Conservation (phyloP, 2,888 invertebrate species). For the Steromphala cineraria region DNA sequence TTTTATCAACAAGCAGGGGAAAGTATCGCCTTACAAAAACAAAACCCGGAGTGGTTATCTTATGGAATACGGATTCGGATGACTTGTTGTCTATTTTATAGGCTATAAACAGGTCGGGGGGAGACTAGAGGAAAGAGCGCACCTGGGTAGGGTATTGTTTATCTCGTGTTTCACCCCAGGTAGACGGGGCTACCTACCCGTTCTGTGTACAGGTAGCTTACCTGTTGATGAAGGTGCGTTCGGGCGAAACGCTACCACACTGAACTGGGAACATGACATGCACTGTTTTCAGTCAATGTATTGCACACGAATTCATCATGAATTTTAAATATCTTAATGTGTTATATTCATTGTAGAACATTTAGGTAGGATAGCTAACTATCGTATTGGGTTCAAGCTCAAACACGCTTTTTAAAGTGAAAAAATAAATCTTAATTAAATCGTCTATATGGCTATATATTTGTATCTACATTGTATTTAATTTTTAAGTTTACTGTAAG, state of each 20-base stretch:
- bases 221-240: background rate
- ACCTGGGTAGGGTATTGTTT: background rate
- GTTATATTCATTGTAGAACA: no score
- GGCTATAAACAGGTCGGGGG: background rate
- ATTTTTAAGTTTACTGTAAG: no score
- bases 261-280: background rate
- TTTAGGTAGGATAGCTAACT: no score
- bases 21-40: constrained; percentile 9
- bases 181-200: background rate
- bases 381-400: no score
- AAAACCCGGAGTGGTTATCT: constrained; percentile 13
- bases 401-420: no score
- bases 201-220: background rate
- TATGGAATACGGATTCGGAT: constrained; percentile 9
- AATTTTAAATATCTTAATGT: no score
- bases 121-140: background rate
- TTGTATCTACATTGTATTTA: no score
- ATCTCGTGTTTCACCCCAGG: background rate
- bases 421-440: no score
- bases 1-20: background rate
- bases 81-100: background rate
- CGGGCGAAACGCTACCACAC: no score
- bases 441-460: no score
- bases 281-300: no score
- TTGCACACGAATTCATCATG: no score